These are phyloP conservation scores for Tachystola acroxantha DNA, from an alignment of 2,888 invertebrate species.

Conservation along the genomic window DNA sequence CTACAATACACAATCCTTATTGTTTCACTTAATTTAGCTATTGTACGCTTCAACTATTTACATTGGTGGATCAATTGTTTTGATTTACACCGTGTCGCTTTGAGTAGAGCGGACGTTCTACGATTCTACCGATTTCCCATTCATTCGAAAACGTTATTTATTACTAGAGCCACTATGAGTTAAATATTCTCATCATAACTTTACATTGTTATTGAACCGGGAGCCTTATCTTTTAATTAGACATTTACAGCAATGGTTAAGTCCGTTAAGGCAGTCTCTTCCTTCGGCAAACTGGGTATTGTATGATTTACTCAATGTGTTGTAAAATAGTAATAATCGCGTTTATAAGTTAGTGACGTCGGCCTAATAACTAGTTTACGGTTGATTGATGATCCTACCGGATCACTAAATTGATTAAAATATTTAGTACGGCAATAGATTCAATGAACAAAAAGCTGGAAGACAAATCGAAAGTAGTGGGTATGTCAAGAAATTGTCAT, in stretches of 20 bases:
- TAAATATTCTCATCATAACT: conserved; percentile 11
- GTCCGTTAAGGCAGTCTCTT: neutral
- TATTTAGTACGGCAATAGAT: conserved; percentile 50
- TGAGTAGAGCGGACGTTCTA: conserved; percentile 17
- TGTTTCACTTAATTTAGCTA: conserved; percentile 74
- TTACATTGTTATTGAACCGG: conserved; percentile 3
- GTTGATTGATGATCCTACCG: conserved; percentile 58
- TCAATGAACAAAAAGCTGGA: conserved; percentile 49
- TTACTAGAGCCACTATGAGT: conserved; percentile 2
- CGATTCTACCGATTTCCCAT: conserved; percentile 15
- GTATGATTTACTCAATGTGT: conserved; percentile 36
- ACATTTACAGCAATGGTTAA: neutral
- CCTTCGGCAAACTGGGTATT: conserved; percentile 4
- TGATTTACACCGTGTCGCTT: conserved; percentile 30
- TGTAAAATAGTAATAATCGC: conserved; percentile 37
- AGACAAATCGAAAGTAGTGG: conserved; percentile 33
- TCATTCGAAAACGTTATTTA: conserved; percentile 6
- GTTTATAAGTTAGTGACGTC: conserved; percentile 41
- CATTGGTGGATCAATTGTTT: conserved; percentile 54
- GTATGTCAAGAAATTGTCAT: conserved; percentile 31
- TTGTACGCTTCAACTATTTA: conserved; percentile 67
- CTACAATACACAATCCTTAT: conserved; percentile 70
- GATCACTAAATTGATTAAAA: conserved; percentile 58
- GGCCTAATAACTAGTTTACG: conserved; percentile 49
- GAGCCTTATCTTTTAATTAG: neutral